Conservation (phyloP, 2,113 vertebrate genomes). For the Amblyornis subalaris region DNA sequence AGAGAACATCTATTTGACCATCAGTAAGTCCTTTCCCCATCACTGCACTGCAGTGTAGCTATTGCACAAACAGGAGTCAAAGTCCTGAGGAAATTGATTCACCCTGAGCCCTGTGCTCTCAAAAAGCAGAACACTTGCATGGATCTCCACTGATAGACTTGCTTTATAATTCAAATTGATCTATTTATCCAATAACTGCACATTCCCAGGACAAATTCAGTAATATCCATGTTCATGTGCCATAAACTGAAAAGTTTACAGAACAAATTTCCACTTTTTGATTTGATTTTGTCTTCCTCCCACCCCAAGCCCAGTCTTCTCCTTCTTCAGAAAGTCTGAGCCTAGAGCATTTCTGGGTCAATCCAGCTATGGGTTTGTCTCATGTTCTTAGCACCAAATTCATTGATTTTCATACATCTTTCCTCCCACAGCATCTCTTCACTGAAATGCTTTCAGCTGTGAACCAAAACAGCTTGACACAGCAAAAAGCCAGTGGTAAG, state of each 20-base stretch:
- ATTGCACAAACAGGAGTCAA: not conserved
- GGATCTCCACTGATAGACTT: not conserved
- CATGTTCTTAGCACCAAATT: not conserved
- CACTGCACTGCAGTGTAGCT: fast-evolving
- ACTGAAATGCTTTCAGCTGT: slow-evolving; percentile 16
- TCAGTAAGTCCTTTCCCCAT: not conserved
- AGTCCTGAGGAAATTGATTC: not conserved
- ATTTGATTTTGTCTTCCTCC: not conserved
- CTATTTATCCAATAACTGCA: not conserved
- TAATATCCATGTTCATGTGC: not conserved
- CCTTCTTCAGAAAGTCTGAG: not conserved
- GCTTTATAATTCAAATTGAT: not conserved
- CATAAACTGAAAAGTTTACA: not conserved
- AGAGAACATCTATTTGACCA: not conserved
- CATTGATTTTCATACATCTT: slow-evolving; percentile 12
- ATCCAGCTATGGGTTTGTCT: not conserved
- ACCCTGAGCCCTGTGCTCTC: not conserved
- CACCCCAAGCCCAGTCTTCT: not conserved
- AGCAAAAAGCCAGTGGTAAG: not conserved
- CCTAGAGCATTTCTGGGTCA: not conserved
- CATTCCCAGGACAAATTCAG: not conserved
- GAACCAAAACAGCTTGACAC: slow-evolving; percentile 8
- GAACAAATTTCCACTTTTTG: not conserved
- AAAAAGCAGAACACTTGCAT: not conserved
- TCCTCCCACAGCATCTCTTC: not conserved